Conservation (phyloP, 1,140 invertebrate genomes). For the Heliothis virescens region DNA sequence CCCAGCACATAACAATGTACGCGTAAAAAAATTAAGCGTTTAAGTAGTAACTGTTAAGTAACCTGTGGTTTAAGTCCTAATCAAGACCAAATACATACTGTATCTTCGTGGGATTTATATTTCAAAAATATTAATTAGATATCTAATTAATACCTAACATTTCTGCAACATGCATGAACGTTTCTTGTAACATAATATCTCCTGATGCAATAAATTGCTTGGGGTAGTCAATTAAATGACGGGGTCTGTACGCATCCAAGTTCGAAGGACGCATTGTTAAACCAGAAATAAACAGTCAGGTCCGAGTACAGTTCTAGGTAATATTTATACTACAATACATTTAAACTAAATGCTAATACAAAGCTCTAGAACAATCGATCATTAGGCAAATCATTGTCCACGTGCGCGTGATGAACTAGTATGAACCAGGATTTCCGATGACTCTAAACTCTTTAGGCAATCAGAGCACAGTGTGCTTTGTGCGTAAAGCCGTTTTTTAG, state of each 20-base stretch:
- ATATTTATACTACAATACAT: not conserved
- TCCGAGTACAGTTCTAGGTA: not conserved
- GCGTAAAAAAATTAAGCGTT: too few species aligned
- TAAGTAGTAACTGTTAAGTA: too few species aligned
- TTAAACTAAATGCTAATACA: slow-evolving; percentile 11
- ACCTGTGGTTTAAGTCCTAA: too few species aligned
- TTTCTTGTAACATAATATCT: not conserved
- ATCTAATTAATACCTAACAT: too few species aligned
- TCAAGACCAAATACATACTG: too few species aligned
- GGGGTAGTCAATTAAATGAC: not conserved
- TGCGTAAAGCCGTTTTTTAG: slow-evolving; percentile 59
- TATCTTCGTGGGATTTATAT: too few species aligned
- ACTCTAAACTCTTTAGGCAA: slow-evolving; percentile 52
- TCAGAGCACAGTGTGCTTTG: slow-evolving; percentile 57
- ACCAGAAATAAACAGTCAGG: not conserved
- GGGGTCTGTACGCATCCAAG: too few species aligned
- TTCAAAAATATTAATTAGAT: too few species aligned
- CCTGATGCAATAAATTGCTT: not conserved
- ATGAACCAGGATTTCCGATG: slow-evolving; percentile 78
- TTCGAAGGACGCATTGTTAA: too few species aligned
- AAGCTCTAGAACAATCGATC: slow-evolving; percentile 29
- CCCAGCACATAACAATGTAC: too few species aligned
- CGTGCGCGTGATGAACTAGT: slow-evolving; percentile 59
- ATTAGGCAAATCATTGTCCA: slow-evolving; percentile 22
- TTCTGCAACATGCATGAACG: too few species aligned